Evolutionary conservation across 2,113 vertebrate genomes (phyloP).

Genomic region (Tetraodon nigroviridis): DNA sequence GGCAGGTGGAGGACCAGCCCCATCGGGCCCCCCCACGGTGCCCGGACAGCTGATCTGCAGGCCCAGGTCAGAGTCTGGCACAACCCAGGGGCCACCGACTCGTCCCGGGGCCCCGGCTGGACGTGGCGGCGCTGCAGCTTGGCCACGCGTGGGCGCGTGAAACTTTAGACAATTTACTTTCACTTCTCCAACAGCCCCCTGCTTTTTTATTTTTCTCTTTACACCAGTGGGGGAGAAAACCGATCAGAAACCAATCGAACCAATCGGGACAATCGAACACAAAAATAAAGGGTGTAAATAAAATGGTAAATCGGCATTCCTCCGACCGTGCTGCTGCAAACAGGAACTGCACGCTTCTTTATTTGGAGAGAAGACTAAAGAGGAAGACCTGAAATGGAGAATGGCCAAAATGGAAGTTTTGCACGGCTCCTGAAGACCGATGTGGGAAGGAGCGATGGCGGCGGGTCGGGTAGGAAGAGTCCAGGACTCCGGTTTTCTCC

Average conservation of each 20-base stretch:
- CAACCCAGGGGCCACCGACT: slow-evolving; percentile 31
- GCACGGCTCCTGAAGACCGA: not conserved
- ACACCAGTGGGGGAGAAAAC: no score
- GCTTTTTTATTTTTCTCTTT: not conserved
- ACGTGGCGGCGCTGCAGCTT: slow-evolving; percentile 32
- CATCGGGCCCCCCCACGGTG: slow-evolving; percentile 21
- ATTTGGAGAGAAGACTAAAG: not conserved
- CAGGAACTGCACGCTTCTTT: not conserved
- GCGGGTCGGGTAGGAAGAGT: no score
- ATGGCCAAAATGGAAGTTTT: not conserved
- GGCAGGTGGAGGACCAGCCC: slow-evolving; percentile 16
- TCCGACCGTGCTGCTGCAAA: not conserved
- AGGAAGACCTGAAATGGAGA: not conserved
- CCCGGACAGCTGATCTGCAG: slow-evolving; percentile 37
- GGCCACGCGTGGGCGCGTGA: slow-evolving; percentile 37
- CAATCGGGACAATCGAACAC: no score
- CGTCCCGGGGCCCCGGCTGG: slow-evolving; percentile 21
- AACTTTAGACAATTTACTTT: slow-evolving; percentile 31
- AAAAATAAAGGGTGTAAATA: not conserved
- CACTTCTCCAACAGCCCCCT: slow-evolving; percentile 1
- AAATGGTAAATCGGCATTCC: not conserved
- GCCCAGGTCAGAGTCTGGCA: slow-evolving; percentile 45
- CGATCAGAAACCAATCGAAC: not conserved
- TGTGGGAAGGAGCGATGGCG: not conserved
- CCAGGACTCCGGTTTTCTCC: no score